Evolutionary conservation across 2,888 invertebrate species (phyloP).

Genomic region (Drepana falcataria): DNA sequence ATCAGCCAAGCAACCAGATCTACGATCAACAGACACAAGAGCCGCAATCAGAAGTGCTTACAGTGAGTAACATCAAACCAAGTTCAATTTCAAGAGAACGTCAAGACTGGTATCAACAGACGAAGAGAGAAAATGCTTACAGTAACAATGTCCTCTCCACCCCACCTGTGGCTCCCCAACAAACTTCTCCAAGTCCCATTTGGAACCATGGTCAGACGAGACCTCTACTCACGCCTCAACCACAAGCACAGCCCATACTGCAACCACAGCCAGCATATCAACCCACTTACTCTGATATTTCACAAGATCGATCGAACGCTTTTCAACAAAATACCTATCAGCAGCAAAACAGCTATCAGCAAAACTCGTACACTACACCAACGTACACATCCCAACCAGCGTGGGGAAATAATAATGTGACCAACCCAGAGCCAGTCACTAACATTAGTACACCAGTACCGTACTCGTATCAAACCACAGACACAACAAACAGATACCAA

Average conservation of each 20-base stretch:
- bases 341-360: constrained; percentile 26
- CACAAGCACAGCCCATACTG: constrained; percentile 17
- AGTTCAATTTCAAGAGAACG: constrained; percentile 64
- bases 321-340: constrained; percentile 28
- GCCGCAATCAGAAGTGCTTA: constrained; percentile 65
- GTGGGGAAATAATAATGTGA: constrained; percentile 36
- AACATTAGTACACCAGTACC: constrained; percentile 22
- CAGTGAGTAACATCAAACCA: constrained; percentile 67
- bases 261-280: constrained; percentile 28
- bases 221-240: constrained; percentile 23
- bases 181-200: constrained; percentile 27
- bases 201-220: constrained; percentile 27
- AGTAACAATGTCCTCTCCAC: constrained; percentile 41
- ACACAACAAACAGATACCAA: constrained; percentile 50
- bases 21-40: constrained; percentile 57
- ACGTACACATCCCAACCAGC: constrained; percentile 53
- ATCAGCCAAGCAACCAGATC: constrained; percentile 42
- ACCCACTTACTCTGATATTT: constrained; percentile 42
- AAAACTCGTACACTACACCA: constrained; percentile 28
- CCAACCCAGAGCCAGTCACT: constrained; percentile 27
- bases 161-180: constrained; percentile 34
- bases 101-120: constrained; percentile 69
- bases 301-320: constrained; percentile 37
- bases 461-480: constrained; percentile 44
- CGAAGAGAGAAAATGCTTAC: constrained; percentile 47